Percentiles rank a stretch among this genome's conserved stretches.
Evolutionary conservation across 2,888 invertebrate genomes (phyloP).

Genomic region (Mythimna vitellina): DNA sequence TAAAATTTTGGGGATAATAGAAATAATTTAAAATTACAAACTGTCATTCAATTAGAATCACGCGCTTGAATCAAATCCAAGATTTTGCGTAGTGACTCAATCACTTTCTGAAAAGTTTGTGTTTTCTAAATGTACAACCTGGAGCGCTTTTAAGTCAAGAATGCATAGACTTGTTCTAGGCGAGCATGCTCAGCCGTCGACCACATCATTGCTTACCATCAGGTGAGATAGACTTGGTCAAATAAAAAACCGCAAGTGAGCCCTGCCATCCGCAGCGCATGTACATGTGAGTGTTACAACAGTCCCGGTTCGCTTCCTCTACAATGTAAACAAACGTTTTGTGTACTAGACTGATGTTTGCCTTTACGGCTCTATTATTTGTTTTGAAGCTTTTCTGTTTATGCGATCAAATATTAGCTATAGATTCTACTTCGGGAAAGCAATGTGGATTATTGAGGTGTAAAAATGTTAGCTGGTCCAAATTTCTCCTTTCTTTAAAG

Average conservation of each 20-base stretch:
- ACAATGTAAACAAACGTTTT: constrained; percentile 27
- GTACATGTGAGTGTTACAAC: background rate
- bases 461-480: background rate
- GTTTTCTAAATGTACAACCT: too few species aligned
- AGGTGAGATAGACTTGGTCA: too few species aligned
- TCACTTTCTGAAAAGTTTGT: background rate
- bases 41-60: too few species aligned
- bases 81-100: background rate
- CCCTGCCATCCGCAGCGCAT: too few species aligned
- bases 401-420: constrained; percentile 20
- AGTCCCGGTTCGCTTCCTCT: background rate
- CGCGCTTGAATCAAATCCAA: background rate
- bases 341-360: constrained; percentile 1
- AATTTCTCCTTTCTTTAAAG: background rate
- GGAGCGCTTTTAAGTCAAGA: too few species aligned
- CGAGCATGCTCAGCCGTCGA: too few species aligned
- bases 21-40: too few species aligned
- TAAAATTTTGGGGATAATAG: too few species aligned
- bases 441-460: too few species aligned
- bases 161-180: too few species aligned
- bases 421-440: background rate
- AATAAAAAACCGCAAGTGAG: too few species aligned
- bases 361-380: constrained; percentile 19
- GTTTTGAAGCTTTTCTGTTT: constrained; percentile 20
- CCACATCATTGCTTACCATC: too few species aligned